Evolutionary conservation across 2,797 vertebrate genomes (phyloP).

Genomic region (Margarornis squamiger): DNA sequence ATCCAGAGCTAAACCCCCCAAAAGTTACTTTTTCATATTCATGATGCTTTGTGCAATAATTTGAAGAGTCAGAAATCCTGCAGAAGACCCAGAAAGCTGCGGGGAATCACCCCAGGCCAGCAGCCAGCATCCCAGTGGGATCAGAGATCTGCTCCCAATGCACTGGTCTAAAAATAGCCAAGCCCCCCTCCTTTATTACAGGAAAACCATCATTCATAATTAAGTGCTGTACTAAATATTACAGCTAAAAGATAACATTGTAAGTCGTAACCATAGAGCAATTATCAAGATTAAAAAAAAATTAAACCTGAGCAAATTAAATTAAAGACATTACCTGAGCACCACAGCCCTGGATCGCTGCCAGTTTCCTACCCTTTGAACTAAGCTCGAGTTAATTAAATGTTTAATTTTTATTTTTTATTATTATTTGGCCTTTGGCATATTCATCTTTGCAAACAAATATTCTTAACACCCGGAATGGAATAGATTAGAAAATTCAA

Average conservation of each 20-base stretch:
- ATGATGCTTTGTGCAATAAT: accelerated
- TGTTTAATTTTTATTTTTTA: constrained; percentile 55
- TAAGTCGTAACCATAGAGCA: constrained; percentile 72
- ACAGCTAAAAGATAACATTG: constrained; percentile 73
- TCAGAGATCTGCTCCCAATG: accelerated
- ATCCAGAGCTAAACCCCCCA: not conserved
- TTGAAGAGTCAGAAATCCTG: not conserved
- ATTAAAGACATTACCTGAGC: constrained; percentile 75
- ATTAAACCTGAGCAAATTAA: constrained; percentile 75
- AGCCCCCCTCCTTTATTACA: not conserved
- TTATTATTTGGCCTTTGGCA: constrained; percentile 44
- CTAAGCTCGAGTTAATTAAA: constrained; percentile 79
- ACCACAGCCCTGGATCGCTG: constrained; percentile 71
- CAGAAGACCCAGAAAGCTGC: not conserved
- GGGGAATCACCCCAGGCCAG: not conserved
- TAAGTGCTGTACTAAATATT: constrained; percentile 65
- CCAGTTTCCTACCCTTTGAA: constrained; percentile 82
- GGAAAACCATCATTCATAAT: constrained; percentile 49
- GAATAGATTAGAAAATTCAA: not conserved
- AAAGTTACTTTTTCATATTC: not conserved
- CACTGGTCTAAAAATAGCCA: not conserved
- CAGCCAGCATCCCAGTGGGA: not conserved
- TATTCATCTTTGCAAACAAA: constrained; percentile 50
- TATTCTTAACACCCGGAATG: not conserved
- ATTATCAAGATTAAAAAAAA: constrained; percentile 74